Conservation (phyloP, 2,888 invertebrate genomes). For the Drosophila prostipennis region DNA sequence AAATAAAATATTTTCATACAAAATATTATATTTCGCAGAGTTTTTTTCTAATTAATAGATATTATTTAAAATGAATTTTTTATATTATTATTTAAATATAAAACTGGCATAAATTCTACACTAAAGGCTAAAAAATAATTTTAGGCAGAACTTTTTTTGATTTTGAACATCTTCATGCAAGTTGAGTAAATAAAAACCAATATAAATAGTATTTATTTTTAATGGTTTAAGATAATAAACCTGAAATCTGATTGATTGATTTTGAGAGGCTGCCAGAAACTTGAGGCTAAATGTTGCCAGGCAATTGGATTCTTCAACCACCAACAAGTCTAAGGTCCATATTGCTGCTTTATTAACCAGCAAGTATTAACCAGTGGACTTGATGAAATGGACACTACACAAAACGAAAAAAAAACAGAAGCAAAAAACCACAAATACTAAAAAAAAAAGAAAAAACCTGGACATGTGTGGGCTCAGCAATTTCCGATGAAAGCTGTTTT, state of each 20-base stretch:
- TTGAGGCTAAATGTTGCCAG: slow-evolving; percentile 4
- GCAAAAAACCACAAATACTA: neutral
- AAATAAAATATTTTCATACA: too few species aligned
- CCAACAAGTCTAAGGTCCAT: slow-evolving; percentile 1
- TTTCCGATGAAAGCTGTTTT: slow-evolving; percentile 30
- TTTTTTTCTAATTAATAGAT: too few species aligned
- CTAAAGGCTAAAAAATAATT: too few species aligned
- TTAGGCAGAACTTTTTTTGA: too few species aligned
- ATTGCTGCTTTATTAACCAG: slow-evolving; percentile 41
- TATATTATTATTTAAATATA: too few species aligned
- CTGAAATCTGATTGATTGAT: neutral
- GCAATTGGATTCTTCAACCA: slow-evolving; percentile 12
- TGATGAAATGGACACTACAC: slow-evolving; percentile 19
- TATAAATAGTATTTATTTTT: too few species aligned
- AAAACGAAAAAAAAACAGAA: neutral
- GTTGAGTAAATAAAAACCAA: too few species aligned
- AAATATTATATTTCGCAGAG: too few species aligned
- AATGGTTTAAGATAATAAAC: neutral
- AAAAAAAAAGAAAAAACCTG: neutral
- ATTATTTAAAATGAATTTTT: too few species aligned
- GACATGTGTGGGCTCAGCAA: slow-evolving; percentile 28
- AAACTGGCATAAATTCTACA: too few species aligned
- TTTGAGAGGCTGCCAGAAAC: neutral
- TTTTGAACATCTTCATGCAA: too few species aligned
- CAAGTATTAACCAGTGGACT: slow-evolving; percentile 29